Percentiles rank a stretch among this genome's conserved stretches.
These are phyloP conservation scores for Tetranychus piercei DNA, from an alignment of 2,888 invertebrate genomes.

Conservation along the genomic window DNA sequence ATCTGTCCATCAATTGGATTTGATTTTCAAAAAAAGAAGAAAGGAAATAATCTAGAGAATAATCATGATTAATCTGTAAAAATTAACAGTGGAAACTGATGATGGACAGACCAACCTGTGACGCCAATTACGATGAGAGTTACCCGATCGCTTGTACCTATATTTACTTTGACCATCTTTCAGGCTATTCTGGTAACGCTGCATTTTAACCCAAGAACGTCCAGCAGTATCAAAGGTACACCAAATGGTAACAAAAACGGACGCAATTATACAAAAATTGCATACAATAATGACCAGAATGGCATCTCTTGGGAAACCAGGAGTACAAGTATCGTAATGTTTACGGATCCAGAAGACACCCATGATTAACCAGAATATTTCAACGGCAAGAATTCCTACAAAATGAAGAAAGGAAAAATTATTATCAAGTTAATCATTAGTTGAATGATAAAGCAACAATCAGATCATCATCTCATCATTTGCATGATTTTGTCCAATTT, in stretches of 20 bases:
- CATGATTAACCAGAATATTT: constrained; percentile 52
- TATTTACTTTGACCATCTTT: constrained; percentile 49
- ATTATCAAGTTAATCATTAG: background rate
- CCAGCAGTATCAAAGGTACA: constrained; percentile 74
- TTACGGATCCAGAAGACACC: constrained; percentile 52
- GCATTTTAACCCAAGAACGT: constrained; percentile 73
- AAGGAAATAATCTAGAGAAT: no score
- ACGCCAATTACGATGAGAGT: constrained; percentile 55
- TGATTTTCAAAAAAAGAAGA: no score
- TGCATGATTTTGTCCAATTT: no score
- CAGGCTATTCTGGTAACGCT: constrained; percentile 62
- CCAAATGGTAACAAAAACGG: constrained; percentile 57
- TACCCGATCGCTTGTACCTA: constrained; percentile 51
- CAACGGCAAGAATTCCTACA: constrained; percentile 52
- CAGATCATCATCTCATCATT: no score
- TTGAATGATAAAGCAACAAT: no score
- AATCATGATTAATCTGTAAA: no score
- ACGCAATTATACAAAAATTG: constrained; percentile 50
- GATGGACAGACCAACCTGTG: constrained; percentile 43
- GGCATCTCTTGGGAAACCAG: constrained; percentile 48
- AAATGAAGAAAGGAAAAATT: constrained; percentile 27
- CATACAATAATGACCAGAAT: constrained; percentile 55
- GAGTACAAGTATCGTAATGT: constrained; percentile 48
- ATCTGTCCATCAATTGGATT: no score
- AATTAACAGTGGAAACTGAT: background rate